phyloP scores from a whole-genome alignment of 2,797 vertebrate genomes.

The Macroramphosus scolopax region DNA sequence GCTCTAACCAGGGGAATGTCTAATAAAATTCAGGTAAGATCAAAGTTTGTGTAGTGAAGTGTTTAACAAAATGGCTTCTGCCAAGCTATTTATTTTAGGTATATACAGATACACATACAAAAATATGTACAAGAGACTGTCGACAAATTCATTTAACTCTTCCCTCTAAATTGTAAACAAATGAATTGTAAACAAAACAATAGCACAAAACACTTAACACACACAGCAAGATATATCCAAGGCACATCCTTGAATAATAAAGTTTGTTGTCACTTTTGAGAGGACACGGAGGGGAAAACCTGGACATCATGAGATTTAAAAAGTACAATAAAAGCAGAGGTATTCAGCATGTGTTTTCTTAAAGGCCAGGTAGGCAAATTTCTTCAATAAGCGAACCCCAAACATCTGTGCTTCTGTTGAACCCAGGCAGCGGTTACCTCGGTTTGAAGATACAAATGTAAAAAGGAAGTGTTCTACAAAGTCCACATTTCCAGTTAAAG shows the following conservation, averaged over 20 bases:
- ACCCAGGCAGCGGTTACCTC: constrained; percentile 6
- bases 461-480: constrained; percentile 29
- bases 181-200: constrained; percentile 72
- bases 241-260: constrained; percentile 77
- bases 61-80: no score
- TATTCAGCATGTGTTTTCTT: constrained; percentile 33
- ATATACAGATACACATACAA: constrained; percentile 66
- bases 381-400: constrained; percentile 32
- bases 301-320: constrained; percentile 37
- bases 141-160: constrained; percentile 48
- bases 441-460: constrained; percentile 7
- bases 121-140: constrained; percentile 66
- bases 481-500: constrained; percentile 13
- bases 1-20: no score
- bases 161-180: constrained; percentile 71
- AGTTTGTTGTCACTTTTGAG: constrained; percentile 48
- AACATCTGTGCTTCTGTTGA: constrained; percentile 33
- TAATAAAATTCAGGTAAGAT: no score
- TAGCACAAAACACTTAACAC: constrained; percentile 61
- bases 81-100: no score
- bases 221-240: constrained; percentile 66
- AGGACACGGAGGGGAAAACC: constrained; percentile 21
- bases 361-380: constrained; percentile 24
- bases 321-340: constrained; percentile 53
- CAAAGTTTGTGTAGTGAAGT: no score